These are phyloP conservation scores for Archilochus colubris DNA, from an alignment of 2,113 vertebrate genomes.

Conservation along the genomic window DNA sequence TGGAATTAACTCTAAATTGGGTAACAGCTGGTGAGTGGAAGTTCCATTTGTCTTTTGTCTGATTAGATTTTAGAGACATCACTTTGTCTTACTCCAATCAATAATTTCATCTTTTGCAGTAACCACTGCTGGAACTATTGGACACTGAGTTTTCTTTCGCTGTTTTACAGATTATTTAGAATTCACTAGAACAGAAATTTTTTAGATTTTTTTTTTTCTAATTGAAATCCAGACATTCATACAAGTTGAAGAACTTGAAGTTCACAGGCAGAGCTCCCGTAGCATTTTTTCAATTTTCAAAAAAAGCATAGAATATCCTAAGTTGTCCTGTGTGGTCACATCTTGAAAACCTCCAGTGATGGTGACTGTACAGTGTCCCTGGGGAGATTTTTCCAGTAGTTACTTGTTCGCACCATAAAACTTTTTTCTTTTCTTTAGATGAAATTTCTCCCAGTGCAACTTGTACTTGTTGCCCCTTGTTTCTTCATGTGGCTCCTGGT, in stretches of 20 bases:
- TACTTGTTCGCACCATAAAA: not conserved
- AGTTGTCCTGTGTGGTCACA: not conserved
- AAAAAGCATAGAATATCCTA: not conserved
- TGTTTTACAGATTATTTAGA: not conserved
- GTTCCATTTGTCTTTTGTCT: not conserved
- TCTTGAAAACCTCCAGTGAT: not conserved
- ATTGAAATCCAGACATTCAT: not conserved
- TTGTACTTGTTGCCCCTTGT: not conserved
- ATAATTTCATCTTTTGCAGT: not conserved
- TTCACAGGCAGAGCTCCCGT: not conserved
- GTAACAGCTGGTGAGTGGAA: slow-evolving; percentile 24
- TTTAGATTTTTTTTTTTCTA: not conserved
- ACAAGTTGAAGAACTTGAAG: not conserved
- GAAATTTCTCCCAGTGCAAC: not conserved
- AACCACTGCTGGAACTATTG: not conserved
- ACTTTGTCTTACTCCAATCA: not conserved
- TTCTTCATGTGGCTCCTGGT: not conserved
- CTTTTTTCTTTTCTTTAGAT: not conserved
- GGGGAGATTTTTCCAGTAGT: not conserved
- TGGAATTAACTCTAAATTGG: not conserved
- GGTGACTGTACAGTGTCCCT: not conserved
- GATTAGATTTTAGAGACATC: not conserved
- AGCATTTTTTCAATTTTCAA: not conserved
- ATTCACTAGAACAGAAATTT: not conserved
- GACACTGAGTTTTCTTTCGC: not conserved